phyloP scores from a whole-genome alignment of 1,140 invertebrate species.

The Sinella curviseta region DNA sequence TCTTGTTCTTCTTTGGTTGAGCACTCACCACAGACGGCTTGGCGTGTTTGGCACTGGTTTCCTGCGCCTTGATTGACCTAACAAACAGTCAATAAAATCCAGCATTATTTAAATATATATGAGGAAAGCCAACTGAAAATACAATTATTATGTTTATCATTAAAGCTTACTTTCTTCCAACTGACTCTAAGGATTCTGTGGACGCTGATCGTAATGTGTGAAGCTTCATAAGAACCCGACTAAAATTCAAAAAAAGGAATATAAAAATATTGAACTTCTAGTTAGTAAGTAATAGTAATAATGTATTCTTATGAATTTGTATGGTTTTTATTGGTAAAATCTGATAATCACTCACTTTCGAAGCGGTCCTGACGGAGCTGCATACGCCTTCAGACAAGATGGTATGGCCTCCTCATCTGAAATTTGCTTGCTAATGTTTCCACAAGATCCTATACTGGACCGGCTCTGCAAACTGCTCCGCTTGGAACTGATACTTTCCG shows the following conservation, averaged over 20 bases:
- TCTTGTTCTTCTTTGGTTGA: neutral
- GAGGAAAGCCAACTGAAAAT: too few species aligned
- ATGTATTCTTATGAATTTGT: neutral
- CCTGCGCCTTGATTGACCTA: neutral
- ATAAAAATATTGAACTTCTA: neutral
- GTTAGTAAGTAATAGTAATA: neutral
- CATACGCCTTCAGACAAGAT: neutral
- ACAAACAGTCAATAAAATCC: neutral
- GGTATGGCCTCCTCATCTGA: neutral
- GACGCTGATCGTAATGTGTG: neutral
- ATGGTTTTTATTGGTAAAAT: neutral
- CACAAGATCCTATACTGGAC: constrained; percentile 14
- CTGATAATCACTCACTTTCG: too few species aligned
- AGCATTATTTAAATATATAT: too few species aligned
- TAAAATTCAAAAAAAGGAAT: constrained; percentile 1
- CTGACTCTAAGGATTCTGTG: constrained; percentile 2
- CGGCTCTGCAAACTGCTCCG: neutral
- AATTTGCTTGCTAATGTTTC: neutral
- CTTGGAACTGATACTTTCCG: neutral
- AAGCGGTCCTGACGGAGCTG: neutral
- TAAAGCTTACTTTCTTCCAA: constrained; percentile 6
- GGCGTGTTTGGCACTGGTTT: neutral
- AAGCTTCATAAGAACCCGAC: neutral
- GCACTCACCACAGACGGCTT: neutral
- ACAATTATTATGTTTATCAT: too few species aligned